These are phyloP conservation scores for Lampris megalopsis DNA, from an alignment of 2,113 vertebrate species.

Conservation along the genomic window DNA sequence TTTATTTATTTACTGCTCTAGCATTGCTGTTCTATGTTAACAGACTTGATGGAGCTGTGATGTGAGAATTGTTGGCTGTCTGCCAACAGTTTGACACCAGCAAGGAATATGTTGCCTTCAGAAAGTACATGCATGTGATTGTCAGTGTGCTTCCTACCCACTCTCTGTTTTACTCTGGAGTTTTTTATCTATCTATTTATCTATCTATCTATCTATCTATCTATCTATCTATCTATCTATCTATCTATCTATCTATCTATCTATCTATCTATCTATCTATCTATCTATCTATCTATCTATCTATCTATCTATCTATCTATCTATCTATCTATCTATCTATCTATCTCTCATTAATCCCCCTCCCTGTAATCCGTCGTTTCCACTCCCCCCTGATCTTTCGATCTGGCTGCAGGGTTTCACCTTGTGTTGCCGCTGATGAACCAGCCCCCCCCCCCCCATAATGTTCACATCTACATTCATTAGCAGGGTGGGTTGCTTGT, in stretches of 20 bases:
- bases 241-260: too few species aligned
- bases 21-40: not conserved
- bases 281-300: too few species aligned
- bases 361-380: slow-evolving; percentile 36
- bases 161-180: slow-evolving; percentile 49
- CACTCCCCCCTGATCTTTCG: slow-evolving; percentile 51
- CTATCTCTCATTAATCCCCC: not conserved
- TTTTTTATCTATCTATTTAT: not conserved
- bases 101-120: slow-evolving; percentile 43
- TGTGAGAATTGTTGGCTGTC: slow-evolving; percentile 41
- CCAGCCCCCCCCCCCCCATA: slow-evolving; percentile 64
- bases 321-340: not conserved
- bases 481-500: slow-evolving; percentile 29
- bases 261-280: too few species aligned
- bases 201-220: too few species aligned
- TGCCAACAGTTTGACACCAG: slow-evolving; percentile 16
- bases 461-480: slow-evolving; percentile 64
- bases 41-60: slow-evolving; percentile 11
- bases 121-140: slow-evolving; percentile 25
- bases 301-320: too few species aligned
- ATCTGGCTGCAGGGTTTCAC: slow-evolving; percentile 67
- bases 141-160: slow-evolving; percentile 17
- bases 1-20: too few species aligned
- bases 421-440: slow-evolving; percentile 62
- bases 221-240: too few species aligned